Conservation (phyloP, 1,140 invertebrate species). For the Meloidogyne hapla region DNA sequence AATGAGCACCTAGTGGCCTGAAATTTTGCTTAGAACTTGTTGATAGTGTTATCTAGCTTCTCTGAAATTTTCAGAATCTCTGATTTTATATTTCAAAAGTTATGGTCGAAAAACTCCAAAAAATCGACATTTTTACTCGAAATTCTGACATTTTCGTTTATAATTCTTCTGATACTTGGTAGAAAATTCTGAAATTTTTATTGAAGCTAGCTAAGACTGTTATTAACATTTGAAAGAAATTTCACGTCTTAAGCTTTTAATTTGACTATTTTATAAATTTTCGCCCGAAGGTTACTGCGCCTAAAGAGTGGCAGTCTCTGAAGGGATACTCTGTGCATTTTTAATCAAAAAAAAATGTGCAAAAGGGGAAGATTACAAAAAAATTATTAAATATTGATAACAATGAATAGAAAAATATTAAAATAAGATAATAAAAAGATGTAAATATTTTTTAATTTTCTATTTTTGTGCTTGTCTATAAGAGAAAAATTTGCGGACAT, state of each 20-base stretch:
- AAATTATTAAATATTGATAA: background rate
- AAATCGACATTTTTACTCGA: background rate
- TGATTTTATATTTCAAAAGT: background rate
- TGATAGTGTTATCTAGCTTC: background rate
- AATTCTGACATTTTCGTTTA: background rate
- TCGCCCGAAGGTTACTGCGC: background rate
- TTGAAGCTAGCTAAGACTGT: background rate
- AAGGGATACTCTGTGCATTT: background rate
- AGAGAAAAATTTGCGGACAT: background rate
- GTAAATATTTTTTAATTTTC: constrained; percentile 5
- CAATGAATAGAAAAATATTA: background rate
- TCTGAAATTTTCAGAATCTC: background rate
- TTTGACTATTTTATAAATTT: background rate
- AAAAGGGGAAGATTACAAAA: background rate
- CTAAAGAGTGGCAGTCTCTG: background rate
- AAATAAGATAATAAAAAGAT: background rate
- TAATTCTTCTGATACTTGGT: background rate
- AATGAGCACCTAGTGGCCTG: background rate
- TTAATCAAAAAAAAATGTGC: background rate
- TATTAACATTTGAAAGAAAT: background rate
- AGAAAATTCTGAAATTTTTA: background rate
- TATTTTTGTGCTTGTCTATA: background rate
- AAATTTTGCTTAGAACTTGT: background rate
- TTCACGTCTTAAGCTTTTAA: background rate
- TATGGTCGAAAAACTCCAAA: background rate